phyloP scores from a whole-genome alignment of 2,113 vertebrate genomes.

The Paracanthobrama guichenoti region DNA sequence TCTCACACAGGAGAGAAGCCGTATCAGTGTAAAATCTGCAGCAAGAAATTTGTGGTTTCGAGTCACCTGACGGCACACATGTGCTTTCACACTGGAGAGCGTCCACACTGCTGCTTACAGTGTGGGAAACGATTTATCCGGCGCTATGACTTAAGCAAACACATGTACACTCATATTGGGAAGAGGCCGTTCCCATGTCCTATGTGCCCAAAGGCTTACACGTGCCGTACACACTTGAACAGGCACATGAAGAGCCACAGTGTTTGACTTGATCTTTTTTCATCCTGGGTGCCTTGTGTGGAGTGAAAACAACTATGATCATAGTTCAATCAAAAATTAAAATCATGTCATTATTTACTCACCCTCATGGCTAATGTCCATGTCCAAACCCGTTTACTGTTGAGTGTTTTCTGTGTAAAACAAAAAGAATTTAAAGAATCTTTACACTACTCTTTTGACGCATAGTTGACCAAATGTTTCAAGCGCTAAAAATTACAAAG shows the following conservation, averaged over 20 bases:
- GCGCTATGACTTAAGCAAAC: constrained; percentile 73
- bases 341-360: constrained; percentile 6
- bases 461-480: background rate
- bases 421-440: background rate
- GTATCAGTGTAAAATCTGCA: constrained; percentile 69
- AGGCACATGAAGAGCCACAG: constrained; percentile 70
- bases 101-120: constrained; percentile 68
- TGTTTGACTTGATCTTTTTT: constrained; percentile 8
- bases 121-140: constrained; percentile 72
- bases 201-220: constrained; percentile 73
- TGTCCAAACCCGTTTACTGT: background rate
- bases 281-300: background rate
- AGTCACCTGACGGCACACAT: constrained; percentile 74
- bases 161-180: constrained; percentile 71
- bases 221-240: constrained; percentile 71
- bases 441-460: background rate
- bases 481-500: background rate
- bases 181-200: constrained; percentile 65
- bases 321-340: background rate
- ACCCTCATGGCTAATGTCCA: background rate
- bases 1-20: constrained; percentile 72
- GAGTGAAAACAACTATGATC: background rate
- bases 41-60: constrained; percentile 72
- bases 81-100: constrained; percentile 73
- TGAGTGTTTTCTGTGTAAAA: background rate